A percentile compares a stretch with the other conserved stretches of the same genome.
Conservation (phyloP, 2,797 vertebrate species). For the Prionace glauca region DNA sequence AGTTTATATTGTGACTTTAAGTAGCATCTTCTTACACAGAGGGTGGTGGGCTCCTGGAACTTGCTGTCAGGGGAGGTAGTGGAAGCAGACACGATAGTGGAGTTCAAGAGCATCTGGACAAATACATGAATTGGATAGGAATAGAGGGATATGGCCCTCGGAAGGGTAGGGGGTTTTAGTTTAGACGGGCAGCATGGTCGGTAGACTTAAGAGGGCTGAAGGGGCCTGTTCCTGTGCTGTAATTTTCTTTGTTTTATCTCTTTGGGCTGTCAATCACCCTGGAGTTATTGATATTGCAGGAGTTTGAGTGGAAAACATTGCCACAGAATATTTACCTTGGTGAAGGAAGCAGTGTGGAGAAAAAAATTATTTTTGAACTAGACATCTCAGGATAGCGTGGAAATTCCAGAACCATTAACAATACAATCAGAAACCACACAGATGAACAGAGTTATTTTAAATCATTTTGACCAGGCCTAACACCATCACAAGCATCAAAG, state of each 20-base stretch:
- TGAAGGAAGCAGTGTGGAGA: too few species aligned
- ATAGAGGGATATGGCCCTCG: too few species aligned
- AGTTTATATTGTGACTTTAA: neutral
- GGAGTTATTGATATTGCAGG: neutral
- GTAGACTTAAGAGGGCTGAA: too few species aligned
- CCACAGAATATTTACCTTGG: neutral
- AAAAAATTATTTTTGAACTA: neutral
- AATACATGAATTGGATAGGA: too few species aligned
- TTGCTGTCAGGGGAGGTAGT: too few species aligned
- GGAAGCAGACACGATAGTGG: too few species aligned
- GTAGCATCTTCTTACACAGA: neutral
- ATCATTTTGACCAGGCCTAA: neutral
- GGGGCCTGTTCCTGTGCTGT: too few species aligned
- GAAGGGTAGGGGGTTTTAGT: too few species aligned
- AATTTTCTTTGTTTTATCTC: too few species aligned
- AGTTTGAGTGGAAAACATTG: neutral
- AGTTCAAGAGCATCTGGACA: too few species aligned
- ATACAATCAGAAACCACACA: neutral
- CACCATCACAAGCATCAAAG: neutral
- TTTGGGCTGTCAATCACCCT: neutral
- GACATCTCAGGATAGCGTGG: neutral
- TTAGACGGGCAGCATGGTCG: too few species aligned
- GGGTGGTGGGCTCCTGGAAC: too few species aligned
- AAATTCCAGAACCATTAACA: neutral
- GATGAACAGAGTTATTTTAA: neutral